These are phyloP conservation scores for Nettapus auritus DNA, from an alignment of 2,113 vertebrate genomes.

Conservation along the genomic window DNA sequence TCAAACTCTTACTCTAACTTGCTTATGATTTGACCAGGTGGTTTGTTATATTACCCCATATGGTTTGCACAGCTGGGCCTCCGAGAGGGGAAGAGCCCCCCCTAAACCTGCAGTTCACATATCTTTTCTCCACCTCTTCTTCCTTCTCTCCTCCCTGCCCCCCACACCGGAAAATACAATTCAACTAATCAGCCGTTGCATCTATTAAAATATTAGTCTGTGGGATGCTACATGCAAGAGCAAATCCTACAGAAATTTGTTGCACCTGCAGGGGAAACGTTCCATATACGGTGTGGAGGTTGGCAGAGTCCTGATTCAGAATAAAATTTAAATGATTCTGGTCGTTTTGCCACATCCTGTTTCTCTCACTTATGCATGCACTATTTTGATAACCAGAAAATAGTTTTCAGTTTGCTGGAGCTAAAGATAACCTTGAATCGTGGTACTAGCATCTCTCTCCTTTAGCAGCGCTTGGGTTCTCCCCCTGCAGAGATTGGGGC, in stretches of 20 bases:
- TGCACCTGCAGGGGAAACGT: conserved; percentile 64
- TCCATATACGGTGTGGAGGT: conserved; percentile 31
- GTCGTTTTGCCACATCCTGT: conserved; percentile 66
- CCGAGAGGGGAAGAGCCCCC: not conserved
- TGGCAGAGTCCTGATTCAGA: conserved; percentile 58
- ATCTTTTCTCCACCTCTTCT: not conserved
- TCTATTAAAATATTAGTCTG: conserved; percentile 37
- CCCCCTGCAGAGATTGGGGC: not conserved
- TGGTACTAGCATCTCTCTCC: not conserved
- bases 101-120: not conserved
- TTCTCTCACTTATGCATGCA: conserved; percentile 60
- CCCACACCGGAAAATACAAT: not conserved
- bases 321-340: conserved; percentile 58
- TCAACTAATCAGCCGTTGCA: conserved; percentile 27
- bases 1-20: conserved; percentile 42
- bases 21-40: conserved; percentile 6
- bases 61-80: not conserved
- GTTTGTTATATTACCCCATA: not conserved
- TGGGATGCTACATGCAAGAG: conserved; percentile 36
- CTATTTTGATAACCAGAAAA: conserved; percentile 60
- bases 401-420: conserved; percentile 45
- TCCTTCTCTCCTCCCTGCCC: not conserved
- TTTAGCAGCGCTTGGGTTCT: not conserved
- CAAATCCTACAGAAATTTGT: conserved; percentile 55
- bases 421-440: conserved; percentile 31